Evolutionary conservation across 2,888 invertebrate genomes (phyloP).

Genomic region (Chesias legatella): DNA sequence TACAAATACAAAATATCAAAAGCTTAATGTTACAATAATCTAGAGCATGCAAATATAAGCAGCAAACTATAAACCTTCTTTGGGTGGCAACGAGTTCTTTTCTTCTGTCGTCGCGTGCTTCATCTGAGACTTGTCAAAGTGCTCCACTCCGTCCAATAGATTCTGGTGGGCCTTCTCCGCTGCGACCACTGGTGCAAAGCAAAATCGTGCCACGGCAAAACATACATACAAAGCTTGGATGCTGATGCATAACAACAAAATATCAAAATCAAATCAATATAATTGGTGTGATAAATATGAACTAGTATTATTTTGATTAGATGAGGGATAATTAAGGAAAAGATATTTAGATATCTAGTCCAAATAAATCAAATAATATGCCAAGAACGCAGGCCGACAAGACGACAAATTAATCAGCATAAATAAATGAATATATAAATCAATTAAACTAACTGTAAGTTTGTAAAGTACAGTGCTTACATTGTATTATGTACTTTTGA

Average conservation of each 20-base stretch:
- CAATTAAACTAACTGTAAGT: too few species aligned
- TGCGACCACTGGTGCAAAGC: slow-evolving; percentile 82
- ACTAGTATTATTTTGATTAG: too few species aligned
- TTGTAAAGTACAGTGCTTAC: too few species aligned
- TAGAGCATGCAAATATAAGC: slow-evolving; percentile 29
- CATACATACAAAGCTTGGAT: slow-evolving; percentile 31
- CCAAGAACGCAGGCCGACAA: slow-evolving; percentile 27
- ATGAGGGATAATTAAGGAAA: too few species aligned
- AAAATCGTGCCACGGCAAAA: slow-evolving; percentile 61
- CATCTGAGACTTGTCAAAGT: slow-evolving; percentile 86
- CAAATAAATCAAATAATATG: slow-evolving; percentile 40
- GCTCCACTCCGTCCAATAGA: slow-evolving; percentile 85
- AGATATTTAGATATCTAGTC: too few species aligned
- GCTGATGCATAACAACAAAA: slow-evolving; percentile 21
- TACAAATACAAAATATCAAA: too few species aligned
- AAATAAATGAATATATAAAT: too few species aligned
- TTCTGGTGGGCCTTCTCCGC: slow-evolving; percentile 87
- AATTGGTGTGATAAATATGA: slow-evolving; percentile 24
- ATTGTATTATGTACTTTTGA: too few species aligned
- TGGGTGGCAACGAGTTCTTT: slow-evolving; percentile 87
- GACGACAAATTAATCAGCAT: slow-evolving; percentile 32
- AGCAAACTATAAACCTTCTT: slow-evolving; percentile 81
- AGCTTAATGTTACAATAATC: slow-evolving; percentile 24
- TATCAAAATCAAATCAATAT: slow-evolving; percentile 18
- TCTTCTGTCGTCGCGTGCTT: slow-evolving; percentile 87